phyloP scores from a whole-genome alignment of 2,888 invertebrate genomes.

The Mythimna ferrago region DNA sequence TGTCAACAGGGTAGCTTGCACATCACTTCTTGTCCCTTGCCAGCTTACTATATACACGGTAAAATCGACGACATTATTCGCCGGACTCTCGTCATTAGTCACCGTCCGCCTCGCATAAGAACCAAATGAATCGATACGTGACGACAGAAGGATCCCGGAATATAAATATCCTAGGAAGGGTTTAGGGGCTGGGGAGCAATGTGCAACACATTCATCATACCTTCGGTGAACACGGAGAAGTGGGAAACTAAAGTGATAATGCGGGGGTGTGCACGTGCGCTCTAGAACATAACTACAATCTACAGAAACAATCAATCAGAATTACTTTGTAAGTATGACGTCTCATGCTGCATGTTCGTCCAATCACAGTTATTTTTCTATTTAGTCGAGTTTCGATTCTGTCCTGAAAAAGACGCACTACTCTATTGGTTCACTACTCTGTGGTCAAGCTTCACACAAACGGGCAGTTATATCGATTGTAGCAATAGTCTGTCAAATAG shows the following conservation, averaged over 20 bases:
- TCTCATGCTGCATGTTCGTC: slow-evolving; percentile 10
- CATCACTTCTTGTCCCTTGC: slow-evolving; percentile 55
- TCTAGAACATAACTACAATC: slow-evolving; percentile 18
- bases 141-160: slow-evolving; percentile 54
- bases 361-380: slow-evolving; percentile 38
- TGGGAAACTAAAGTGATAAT: slow-evolving; percentile 25
- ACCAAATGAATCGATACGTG: slow-evolving; percentile 67
- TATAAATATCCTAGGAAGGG: slow-evolving; percentile 58
- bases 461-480: slow-evolving; percentile 28
- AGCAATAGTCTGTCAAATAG: slow-evolving; percentile 48
- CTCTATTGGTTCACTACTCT: slow-evolving; percentile 11
- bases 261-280: slow-evolving; percentile 43
- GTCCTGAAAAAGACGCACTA: neutral
- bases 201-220: slow-evolving; percentile 59
- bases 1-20: slow-evolving; percentile 49
- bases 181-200: slow-evolving; percentile 42
- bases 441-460: slow-evolving; percentile 13
- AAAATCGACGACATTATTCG: slow-evolving; percentile 60
- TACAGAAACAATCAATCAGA: slow-evolving; percentile 52
- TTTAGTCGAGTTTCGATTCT: slow-evolving; percentile 27
- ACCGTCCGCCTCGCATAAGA: slow-evolving; percentile 62
- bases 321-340: slow-evolving; percentile 32
- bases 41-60: slow-evolving; percentile 50
- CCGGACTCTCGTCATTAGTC: slow-evolving; percentile 64
- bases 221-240: slow-evolving; percentile 22